phyloP scores from a whole-genome alignment of 2,888 invertebrate species.

The Metallyticus violacea region DNA sequence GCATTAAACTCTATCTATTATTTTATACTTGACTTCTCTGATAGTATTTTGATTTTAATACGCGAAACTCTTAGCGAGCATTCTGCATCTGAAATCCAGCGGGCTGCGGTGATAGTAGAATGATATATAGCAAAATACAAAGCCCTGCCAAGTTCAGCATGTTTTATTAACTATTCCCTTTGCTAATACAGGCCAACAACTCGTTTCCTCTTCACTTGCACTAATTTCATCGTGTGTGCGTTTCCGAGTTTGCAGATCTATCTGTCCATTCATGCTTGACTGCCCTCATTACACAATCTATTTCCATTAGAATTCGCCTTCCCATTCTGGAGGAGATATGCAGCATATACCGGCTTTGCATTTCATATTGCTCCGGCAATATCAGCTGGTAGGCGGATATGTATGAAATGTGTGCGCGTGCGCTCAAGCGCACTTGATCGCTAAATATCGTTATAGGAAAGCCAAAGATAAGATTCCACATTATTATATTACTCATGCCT shows the following conservation, averaged over 20 bases:
- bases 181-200: not conserved
- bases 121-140: not conserved
- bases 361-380: not conserved
- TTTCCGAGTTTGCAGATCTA: not conserved
- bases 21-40: no score
- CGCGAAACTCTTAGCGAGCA: no score
- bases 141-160: not conserved
- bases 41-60: no score
- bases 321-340: not conserved
- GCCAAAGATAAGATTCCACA: no score
- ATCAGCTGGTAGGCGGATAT: not conserved
- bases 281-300: not conserved
- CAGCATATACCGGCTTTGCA: not conserved
- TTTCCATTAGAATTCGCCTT: not conserved
- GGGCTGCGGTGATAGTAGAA: not conserved
- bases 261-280: not conserved
- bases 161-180: not conserved
- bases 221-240: not conserved
- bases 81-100: not conserved
- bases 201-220: not conserved
- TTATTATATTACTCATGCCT: no score
- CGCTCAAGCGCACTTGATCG: no score
- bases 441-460: no score
- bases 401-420: not conserved
- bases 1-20: no score